Base-by-base conservation (phyloP, 2,888 invertebrate species). In the Drosophila mayaguana region DNA sequence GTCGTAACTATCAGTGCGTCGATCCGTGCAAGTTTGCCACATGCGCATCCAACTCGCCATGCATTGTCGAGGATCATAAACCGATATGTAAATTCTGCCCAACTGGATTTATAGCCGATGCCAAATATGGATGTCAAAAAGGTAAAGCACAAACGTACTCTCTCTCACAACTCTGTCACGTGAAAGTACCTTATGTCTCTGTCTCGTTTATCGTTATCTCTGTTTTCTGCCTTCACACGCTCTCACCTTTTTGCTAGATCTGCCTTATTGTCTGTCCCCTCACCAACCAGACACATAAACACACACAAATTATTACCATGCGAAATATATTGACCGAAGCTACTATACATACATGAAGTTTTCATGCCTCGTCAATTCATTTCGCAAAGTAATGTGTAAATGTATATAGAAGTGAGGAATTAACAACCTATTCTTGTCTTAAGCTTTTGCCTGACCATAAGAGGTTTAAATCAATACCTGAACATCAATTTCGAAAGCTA, bases 71-170 rank as follows among this genome's bases (percentile, higher is more conserved):
- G 95, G 97, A 97, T 94, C 98, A 98, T 94, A 97, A 96, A 94
- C 96, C 98, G 89, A 96, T 97, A 93, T 98, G 98, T 96, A 97
- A 97, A 96, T 97, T 97, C 95, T 98, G 98, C 95, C 97, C 98
- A 92, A 95, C 95, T 94, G 98, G 97, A 94, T 98, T 96, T 95
- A 96, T 96, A 94, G 96, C 97, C 93, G 97, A 98, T 94, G 95
- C 96, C 93, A 96, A 96, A 95, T 96, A 96, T 94, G 97, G 97
- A 96, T 98, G 98, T 95, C 96, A 97, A 94, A 97, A 97, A 97
- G 97, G 98, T 98, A 98, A 97, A 94, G 88, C 87, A 93, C 92
- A 88, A 81, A 87, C 75, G 84, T 91, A 80, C 81, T 79, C 77
- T 90, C 91, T 89, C 81, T 89, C 54, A 71, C 74, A 69, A 80